Evolutionary conservation across 92 coral and sea anemone species (phyloP).

Genomic region (Porites evermanni): DNA sequence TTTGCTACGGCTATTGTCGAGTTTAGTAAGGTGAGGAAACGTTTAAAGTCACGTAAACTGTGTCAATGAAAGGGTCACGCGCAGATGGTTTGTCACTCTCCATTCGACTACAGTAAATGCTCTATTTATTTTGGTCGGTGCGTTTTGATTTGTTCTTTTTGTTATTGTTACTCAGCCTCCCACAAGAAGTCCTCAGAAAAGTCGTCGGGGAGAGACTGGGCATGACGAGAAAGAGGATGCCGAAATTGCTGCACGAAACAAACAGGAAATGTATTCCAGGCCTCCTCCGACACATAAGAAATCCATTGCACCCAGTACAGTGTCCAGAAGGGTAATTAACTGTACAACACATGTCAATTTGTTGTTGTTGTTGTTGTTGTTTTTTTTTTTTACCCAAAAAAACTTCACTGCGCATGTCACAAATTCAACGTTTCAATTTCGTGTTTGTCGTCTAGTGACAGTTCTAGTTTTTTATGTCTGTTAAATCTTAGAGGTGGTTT

Average conservation of each 20-base stretch:
- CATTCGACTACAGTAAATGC: too few relatives aligned
- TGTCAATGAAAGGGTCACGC: too few relatives aligned
- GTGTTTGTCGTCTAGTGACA: too few relatives aligned
- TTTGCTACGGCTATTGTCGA: conserved; percentile 97
- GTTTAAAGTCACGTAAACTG: too few relatives aligned
- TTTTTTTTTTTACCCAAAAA: too few relatives aligned
- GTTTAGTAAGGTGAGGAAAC: conserved; percentile 81
- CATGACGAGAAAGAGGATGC: conserved; percentile 48
- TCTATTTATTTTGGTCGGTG: too few relatives aligned
- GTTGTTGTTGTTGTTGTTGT: too few relatives aligned
- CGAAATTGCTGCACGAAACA: conserved; percentile 74
- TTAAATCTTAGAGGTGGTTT: too few relatives aligned
- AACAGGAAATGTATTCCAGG: conserved; percentile 57
- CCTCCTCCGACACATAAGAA: conserved; percentile 63
- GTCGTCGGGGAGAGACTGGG: conserved; percentile 40
- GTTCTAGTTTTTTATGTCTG: too few relatives aligned
- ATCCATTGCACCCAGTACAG: conserved; percentile 62
- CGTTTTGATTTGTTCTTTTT: not conserved
- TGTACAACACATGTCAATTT: too few relatives aligned
- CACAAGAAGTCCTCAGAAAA: conserved; percentile 20
- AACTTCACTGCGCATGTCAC: too few relatives aligned
- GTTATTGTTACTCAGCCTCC: conserved; percentile 2
- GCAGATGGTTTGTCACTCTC: not conserved
- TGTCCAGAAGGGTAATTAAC: conserved; percentile 70
- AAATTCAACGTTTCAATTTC: too few relatives aligned